These are phyloP conservation scores for Bombus breviceps DNA, from an alignment of 1,140 invertebrate genomes.

Conservation along the genomic window DNA sequence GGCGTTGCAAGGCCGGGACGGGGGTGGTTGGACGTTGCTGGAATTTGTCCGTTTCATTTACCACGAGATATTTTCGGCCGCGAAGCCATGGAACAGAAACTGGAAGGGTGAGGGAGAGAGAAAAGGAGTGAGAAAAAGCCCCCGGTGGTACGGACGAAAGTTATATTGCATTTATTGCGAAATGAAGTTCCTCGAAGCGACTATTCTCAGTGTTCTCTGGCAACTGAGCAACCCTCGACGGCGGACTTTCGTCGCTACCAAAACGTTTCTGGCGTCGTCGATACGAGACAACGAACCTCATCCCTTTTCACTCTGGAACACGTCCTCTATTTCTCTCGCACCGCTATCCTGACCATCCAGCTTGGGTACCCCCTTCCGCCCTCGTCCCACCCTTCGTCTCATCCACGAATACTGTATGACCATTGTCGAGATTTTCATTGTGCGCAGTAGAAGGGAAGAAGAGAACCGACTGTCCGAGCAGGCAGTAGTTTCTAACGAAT, in stretches of 20 bases:
- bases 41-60: conserved; percentile 71
- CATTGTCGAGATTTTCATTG: conserved; percentile 74
- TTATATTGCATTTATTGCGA: conserved; percentile 72
- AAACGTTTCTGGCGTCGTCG: conserved; percentile 58
- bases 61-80: conserved; percentile 66
- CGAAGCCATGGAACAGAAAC: conserved; percentile 51
- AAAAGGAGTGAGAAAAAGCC: conserved; percentile 1
- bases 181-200: conserved; percentile 65
- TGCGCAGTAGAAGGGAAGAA: conserved; percentile 53
- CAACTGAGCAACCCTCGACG: not conserved
- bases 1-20: conserved; percentile 10
- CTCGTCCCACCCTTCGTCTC: not conserved
- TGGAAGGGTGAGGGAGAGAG: not conserved
- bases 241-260: conserved; percentile 29
- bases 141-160: conserved; percentile 55
- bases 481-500: conserved; percentile 72
- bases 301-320: conserved; percentile 7
- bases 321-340: not conserved
- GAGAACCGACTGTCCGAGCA: conserved; percentile 42
- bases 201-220: conserved; percentile 27
- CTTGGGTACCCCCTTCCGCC: not conserved
- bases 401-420: conserved; percentile 45
- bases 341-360: conserved; percentile 46
- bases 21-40: conserved; percentile 38
- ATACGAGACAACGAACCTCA: conserved; percentile 50